Evolutionary conservation across 2,797 vertebrate genomes (phyloP).

Genomic region (Acanthurus leucopareius): DNA sequence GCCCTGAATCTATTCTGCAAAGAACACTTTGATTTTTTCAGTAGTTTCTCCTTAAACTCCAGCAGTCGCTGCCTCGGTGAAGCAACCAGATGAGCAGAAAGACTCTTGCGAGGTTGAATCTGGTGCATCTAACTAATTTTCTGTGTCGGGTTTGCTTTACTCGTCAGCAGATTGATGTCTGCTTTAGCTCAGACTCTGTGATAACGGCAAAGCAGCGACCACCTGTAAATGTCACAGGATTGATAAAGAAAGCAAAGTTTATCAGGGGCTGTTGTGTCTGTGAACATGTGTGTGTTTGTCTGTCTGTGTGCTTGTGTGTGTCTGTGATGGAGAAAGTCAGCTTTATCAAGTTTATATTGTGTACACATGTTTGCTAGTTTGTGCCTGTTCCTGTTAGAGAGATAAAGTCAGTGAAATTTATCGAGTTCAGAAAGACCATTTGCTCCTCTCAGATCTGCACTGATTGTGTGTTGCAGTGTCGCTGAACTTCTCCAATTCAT

Average conservation of each 20-base stretch:
- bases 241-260: slow-evolving; percentile 62
- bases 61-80: neutral
- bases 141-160: slow-evolving; percentile 14
- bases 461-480: slow-evolving; percentile 32
- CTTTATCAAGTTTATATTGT: slow-evolving; percentile 39
- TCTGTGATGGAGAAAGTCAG: slow-evolving; percentile 35
- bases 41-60: slow-evolving; percentile 5
- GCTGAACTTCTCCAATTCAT: slow-evolving; percentile 19
- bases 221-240: slow-evolving; percentile 67
- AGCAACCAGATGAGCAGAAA: neutral
- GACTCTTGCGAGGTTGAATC: neutral
- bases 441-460: slow-evolving; percentile 34
- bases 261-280: slow-evolving; percentile 35
- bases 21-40: neutral
- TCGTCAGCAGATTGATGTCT: slow-evolving; percentile 53
- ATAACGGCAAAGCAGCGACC: slow-evolving; percentile 61
- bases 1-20: neutral
- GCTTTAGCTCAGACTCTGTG: slow-evolving; percentile 27
- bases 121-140: slow-evolving; percentile 1
- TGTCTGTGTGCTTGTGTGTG: slow-evolving; percentile 2
- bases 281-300: neutral
- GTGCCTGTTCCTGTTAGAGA: slow-evolving; percentile 2
- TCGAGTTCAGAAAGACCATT: slow-evolving; percentile 50
- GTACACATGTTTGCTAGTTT: slow-evolving; percentile 19
- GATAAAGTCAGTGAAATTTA: slow-evolving; percentile 45